Base-by-base conservation (phyloP, 2,888 invertebrate genomes). In the Archaeoteleia sp. region DNA sequence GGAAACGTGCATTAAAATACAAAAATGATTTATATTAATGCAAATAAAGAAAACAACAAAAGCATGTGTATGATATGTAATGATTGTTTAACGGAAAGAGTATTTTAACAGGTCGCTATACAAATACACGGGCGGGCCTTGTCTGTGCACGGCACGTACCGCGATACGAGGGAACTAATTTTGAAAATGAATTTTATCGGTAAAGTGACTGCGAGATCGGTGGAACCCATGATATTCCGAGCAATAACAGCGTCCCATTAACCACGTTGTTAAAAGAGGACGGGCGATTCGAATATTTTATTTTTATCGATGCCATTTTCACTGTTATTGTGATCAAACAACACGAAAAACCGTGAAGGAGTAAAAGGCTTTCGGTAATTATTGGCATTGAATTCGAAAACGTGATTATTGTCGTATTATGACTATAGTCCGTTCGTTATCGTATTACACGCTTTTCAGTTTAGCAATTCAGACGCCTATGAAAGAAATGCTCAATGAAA, bases 161-260 rank as follows among this genome's bases (percentile, higher is more conserved):
- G 14, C 20, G 57, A 45, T 17, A 17, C 15, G 35, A 15, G 14
- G 5, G 29, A 58, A 37, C 25, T 51, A 62, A 53, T 71, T 71
- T 62, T 13, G 35, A 66, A 70, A 71, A 70, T 67, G 49, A 69
- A 74, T 71, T 69, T 69, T 37, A 69, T 67, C 51, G 62, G 20
- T 34, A 15, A 55, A 42, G 37, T 58, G 35, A 39, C 8, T 39
- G 7, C 6, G 12, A n/a, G 34, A 39, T 46, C 60, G 14, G 20
- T 46, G 55, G n/a, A n/a, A 55, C 30, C 48, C 42, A 45, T 53
- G 39, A 45, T 54, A 55, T 48, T 17, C 23, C 35, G 46, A 54
- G 34, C 37, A 34, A 54, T 53, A 53, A 13, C 35, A 42, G 37
- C 30, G 40, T 9, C 40, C 62, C 67, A 66, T 72, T 70, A 68